Percentiles rank a stretch among this genome's conserved stretches.
phyloP scores from a whole-genome alignment of 1,140 invertebrate species.

The Melipona quadrifasciata region DNA sequence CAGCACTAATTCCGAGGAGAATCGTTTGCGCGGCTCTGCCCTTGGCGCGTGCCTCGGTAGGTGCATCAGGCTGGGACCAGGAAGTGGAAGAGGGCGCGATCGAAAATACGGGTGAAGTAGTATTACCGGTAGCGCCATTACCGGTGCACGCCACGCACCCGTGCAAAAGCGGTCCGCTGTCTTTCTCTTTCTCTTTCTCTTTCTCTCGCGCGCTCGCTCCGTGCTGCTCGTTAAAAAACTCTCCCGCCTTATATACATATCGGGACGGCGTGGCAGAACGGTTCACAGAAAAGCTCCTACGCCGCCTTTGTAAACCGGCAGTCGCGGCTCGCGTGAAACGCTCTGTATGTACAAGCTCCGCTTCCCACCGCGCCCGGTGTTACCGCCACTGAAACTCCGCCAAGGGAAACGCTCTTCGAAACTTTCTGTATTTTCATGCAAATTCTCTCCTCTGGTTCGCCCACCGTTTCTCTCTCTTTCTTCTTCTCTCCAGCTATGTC shows the following conservation, averaged over 20 bases:
- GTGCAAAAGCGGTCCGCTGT: conserved; percentile 25
- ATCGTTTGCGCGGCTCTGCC: neutral
- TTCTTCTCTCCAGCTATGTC: neutral
- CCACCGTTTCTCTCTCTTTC: neutral
- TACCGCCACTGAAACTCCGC: conserved; percentile 28
- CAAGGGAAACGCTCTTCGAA: conserved; percentile 60
- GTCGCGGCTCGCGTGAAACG: conserved; percentile 55
- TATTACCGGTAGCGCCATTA: conserved; percentile 57
- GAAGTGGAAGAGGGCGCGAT: neutral
- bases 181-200: too few species aligned
- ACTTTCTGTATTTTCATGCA: conserved; percentile 69
- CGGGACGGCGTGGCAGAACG: conserved; percentile 29
- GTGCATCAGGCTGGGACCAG: neutral
- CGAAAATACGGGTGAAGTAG: conserved; percentile 30
- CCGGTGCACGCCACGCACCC: conserved; percentile 26
- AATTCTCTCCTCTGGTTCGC: conserved; percentile 47
- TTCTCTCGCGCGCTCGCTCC: neutral
- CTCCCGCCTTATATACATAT: conserved; percentile 55
- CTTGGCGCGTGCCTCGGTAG: too few species aligned
- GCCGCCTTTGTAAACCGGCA: conserved; percentile 57
- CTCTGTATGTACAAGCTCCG: conserved; percentile 42
- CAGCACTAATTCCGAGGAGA: neutral
- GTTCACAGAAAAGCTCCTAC: conserved; percentile 46
- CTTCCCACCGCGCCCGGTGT: conserved; percentile 8
- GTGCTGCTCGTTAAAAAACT: conserved; percentile 64